Evolutionary conservation across 2,797 vertebrate genomes (phyloP).

Genomic region (Poecilia picta): DNA sequence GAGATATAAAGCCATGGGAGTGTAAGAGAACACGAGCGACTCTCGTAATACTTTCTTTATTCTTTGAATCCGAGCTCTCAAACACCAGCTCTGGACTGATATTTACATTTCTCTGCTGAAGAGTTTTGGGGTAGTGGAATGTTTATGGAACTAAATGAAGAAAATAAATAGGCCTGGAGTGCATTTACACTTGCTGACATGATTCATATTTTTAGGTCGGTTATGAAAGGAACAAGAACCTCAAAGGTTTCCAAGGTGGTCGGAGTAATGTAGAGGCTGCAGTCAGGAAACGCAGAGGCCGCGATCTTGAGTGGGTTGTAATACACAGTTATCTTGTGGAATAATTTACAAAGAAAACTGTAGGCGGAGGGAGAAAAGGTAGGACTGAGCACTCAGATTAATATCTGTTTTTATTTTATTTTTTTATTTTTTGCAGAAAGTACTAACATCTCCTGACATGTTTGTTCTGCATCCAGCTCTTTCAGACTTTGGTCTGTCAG

Average conservation of each 20-base stretch:
- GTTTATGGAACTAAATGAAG: constrained; percentile 32
- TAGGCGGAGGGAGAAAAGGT: constrained; percentile 38
- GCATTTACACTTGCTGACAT: constrained; percentile 37
- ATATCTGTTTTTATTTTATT: constrained; percentile 28
- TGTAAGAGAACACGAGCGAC: constrained; percentile 55
- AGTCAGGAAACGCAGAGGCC: constrained; percentile 46
- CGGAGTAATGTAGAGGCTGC: constrained; percentile 32
- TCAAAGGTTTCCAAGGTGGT: constrained; percentile 54
- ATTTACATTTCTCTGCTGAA: constrained; percentile 40
- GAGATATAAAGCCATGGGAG: constrained; percentile 64
- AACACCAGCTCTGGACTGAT: constrained; percentile 37
- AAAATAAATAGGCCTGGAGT: constrained; percentile 46
- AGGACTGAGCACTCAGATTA: constrained; percentile 39
- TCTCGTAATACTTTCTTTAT: constrained; percentile 60
- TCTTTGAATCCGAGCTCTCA: constrained; percentile 56
- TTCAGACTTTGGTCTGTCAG: constrained; percentile 58
- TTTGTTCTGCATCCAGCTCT: constrained; percentile 62
- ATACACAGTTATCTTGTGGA: constrained; percentile 40
- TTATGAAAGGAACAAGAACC: constrained; percentile 37
- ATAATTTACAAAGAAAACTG: constrained; percentile 53
- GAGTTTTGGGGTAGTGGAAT: constrained; percentile 37
- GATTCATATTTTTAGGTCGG: constrained; percentile 53
- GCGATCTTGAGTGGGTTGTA: constrained; percentile 58
- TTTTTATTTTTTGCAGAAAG: constrained; percentile 18
- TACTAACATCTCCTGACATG: constrained; percentile 57